These are phyloP conservation scores for Dendroctonus valens DNA, from an alignment of 1,140 invertebrate species.

Conservation along the genomic window DNA sequence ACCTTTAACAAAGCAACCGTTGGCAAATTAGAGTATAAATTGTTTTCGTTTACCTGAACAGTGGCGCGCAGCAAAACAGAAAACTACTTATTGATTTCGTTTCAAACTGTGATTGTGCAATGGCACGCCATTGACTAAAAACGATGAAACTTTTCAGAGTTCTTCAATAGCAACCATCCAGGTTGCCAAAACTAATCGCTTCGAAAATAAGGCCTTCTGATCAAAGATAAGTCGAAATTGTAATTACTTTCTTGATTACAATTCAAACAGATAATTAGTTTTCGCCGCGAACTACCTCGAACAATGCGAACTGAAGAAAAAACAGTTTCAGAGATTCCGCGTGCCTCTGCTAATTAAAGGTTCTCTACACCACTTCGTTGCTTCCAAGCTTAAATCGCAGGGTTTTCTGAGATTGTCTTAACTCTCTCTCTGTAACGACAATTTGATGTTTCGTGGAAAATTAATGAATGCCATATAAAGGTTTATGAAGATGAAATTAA, in stretches of 20 bases:
- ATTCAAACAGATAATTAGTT: conserved; percentile 36
- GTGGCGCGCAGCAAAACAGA: background rate
- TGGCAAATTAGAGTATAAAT: conserved; percentile 24
- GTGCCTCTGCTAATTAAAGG: conserved; percentile 18
- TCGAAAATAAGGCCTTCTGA: conserved; percentile 37
- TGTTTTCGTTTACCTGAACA: conserved; percentile 12
- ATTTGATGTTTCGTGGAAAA: too few relatives aligned
- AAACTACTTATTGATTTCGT: background rate
- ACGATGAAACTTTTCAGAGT: background rate
- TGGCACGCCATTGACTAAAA: background rate
- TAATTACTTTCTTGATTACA: conserved; percentile 39
- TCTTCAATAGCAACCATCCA: background rate
- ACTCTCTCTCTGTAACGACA: too few relatives aligned
- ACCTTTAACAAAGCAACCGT: conserved; percentile 18
- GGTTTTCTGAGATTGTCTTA: too few relatives aligned
- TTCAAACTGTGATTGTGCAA: background rate
- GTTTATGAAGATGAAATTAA: too few relatives aligned
- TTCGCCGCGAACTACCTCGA: conserved; percentile 11
- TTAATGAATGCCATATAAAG: too few relatives aligned
- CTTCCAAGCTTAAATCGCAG: too few relatives aligned
- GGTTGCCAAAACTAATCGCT: conserved; percentile 31
- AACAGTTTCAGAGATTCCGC: conserved; percentile 9
- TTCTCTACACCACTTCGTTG: background rate
- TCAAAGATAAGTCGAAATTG: conserved; percentile 37
- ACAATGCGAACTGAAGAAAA: conserved; percentile 4